Percentiles rank a stretch among this genome's conserved stretches.
phyloP scores from a whole-genome alignment of 2,797 vertebrate species.

The Urophycis tenuis region DNA sequence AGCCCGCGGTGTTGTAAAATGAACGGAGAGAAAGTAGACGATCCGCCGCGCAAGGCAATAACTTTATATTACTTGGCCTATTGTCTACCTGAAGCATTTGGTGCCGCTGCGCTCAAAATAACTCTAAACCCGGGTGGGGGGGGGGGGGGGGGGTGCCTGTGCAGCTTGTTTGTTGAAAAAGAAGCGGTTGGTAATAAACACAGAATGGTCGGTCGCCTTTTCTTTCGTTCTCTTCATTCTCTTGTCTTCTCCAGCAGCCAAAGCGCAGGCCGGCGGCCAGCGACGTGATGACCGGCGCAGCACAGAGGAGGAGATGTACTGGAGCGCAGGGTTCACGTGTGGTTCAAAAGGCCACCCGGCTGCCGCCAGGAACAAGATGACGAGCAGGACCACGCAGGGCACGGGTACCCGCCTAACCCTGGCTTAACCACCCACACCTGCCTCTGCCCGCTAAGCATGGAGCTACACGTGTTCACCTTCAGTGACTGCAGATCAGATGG shows the following conservation, averaged over 20 bases:
- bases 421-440: not conserved
- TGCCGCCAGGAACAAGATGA: slow-evolving; percentile 19
- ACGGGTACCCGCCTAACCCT: slow-evolving; percentile 21
- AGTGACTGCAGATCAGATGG: not conserved
- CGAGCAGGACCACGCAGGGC: slow-evolving; percentile 2
- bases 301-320: slow-evolving; percentile 35
- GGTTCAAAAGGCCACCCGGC: slow-evolving; percentile 25
- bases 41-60: too few relatives aligned
- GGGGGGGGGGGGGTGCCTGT: too few relatives aligned
- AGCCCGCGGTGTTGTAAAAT: not conserved
- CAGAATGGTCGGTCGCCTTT: too few relatives aligned
- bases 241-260: slow-evolving; percentile 11
- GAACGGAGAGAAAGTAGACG: not conserved
- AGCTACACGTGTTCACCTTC: not conserved
- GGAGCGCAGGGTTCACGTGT: not conserved
- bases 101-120: not conserved
- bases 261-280: not conserved
- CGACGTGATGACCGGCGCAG: slow-evolving; percentile 26
- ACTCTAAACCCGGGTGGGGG: too few relatives aligned
- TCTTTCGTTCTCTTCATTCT: not conserved
- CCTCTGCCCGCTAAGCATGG: not conserved
- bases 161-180: too few relatives aligned
- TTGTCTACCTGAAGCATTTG: too few relatives aligned
- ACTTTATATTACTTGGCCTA: too few relatives aligned
- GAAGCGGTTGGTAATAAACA: not conserved